Percentiles rank a stretch among this genome's conserved stretches.
phyloP scores from a whole-genome alignment of 2,797 vertebrate species.

The Parauchenoglanis punctatus region DNA sequence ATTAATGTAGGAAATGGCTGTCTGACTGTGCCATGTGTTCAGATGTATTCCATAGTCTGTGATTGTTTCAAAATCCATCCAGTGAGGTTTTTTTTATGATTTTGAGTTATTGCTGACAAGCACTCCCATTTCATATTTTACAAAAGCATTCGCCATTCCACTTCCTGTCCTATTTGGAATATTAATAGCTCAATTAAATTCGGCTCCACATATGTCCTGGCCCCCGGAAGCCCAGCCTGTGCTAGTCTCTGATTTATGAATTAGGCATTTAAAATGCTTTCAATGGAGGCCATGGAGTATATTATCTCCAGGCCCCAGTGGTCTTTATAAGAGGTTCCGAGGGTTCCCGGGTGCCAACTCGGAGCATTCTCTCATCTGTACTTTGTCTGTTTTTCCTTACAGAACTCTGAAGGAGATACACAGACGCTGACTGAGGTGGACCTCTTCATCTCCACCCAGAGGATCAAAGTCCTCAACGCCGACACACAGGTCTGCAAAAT shows the following conservation, averaged over 20 bases:
- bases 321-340: conserved; percentile 32
- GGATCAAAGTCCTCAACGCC: conserved; percentile 98
- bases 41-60: neutral
- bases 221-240: conserved; percentile 28
- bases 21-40: conserved; percentile 2
- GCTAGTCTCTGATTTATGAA: conserved; percentile 52
- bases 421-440: conserved; percentile 96
- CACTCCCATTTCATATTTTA: conserved; percentile 24
- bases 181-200: conserved; percentile 38
- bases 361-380: conserved; percentile 39
- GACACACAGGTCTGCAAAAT: conserved; percentile 88
- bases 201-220: conserved; percentile 25
- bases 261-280: conserved; percentile 39
- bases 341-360: conserved; percentile 19
- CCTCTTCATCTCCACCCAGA: conserved; percentile 98
- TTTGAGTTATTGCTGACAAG: conserved; percentile 33
- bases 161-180: conserved; percentile 32
- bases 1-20: neutral
- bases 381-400: conserved; percentile 50
- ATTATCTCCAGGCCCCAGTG: conserved; percentile 29
- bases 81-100: neutral
- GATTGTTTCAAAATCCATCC: neutral
- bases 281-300: conserved; percentile 31
- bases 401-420: conserved; percentile 90
- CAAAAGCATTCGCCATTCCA: conserved; percentile 10